Conservation (phyloP, 1,140 invertebrate species). For the Triops longicaudatus region DNA sequence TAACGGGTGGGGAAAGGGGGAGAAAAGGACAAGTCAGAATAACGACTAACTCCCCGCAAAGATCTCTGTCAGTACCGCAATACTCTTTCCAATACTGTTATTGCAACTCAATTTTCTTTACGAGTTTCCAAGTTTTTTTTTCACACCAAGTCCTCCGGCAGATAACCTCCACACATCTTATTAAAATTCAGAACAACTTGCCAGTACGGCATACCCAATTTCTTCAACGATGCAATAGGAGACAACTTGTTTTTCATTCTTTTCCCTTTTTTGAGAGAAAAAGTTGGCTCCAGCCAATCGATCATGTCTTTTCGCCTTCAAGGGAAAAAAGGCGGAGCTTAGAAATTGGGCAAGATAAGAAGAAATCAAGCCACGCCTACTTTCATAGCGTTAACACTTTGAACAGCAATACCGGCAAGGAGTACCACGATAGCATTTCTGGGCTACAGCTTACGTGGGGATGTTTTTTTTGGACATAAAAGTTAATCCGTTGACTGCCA, state of each 20-base stretch:
- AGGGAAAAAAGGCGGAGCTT: not conserved
- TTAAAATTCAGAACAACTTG: not conserved
- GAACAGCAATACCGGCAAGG: not conserved
- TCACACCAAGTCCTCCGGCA: not conserved
- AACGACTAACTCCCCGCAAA: constrained; percentile 1
- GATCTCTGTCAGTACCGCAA: not conserved
- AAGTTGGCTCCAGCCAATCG: not conserved
- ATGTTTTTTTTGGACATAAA: not conserved
- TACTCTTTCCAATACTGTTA: not conserved
- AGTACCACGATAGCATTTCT: not conserved
- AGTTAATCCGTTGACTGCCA: constrained; percentile 14
- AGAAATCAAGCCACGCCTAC: not conserved
- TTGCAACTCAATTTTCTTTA: not conserved
- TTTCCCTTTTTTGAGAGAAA: not conserved
- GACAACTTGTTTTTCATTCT: not conserved
- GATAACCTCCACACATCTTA: not conserved
- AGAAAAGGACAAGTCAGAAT: not conserved
- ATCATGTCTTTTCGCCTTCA: not conserved
- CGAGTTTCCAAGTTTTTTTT: not conserved
- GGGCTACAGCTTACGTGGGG: not conserved
- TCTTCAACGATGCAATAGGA: not conserved
- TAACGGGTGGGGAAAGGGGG: not conserved
- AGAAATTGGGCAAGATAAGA: constrained; percentile 3
- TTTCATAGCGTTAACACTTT: no score
- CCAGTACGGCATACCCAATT: not conserved